These are phyloP conservation scores for Triplophysa bombifrons DNA, from an alignment of 2,797 vertebrate genomes.

Conservation along the genomic window DNA sequence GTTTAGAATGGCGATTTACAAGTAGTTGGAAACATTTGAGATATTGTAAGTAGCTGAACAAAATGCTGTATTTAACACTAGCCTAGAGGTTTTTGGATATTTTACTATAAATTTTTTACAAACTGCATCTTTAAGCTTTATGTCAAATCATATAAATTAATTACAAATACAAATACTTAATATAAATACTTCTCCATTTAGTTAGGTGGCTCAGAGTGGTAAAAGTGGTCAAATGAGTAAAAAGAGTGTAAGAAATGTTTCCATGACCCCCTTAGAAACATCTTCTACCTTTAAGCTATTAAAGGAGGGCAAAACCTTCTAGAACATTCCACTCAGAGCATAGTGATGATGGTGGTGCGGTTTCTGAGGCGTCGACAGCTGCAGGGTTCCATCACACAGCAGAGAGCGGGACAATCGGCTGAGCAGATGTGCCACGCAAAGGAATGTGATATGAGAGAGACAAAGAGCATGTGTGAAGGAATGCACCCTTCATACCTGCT, in stretches of 20 bases:
- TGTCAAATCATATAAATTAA: background rate
- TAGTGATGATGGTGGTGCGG: slow-evolving; percentile 9
- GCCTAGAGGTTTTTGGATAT: no score
- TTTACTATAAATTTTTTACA: no score
- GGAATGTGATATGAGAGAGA: slow-evolving; percentile 22
- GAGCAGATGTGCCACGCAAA: slow-evolving; percentile 43
- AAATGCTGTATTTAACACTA: no score
- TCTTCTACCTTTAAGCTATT: slow-evolving; percentile 34
- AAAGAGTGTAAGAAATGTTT: background rate
- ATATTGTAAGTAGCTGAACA: no score
- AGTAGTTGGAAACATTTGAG: no score
- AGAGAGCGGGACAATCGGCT: slow-evolving; percentile 22
- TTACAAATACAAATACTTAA: background rate
- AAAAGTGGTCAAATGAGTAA: background rate
- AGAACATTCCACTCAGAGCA: slow-evolving; percentile 50
- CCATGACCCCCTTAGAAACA: background rate
- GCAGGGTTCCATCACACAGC: slow-evolving; percentile 21
- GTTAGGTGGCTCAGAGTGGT: background rate
- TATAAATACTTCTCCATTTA: background rate
- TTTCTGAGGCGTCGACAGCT: slow-evolving; percentile 43
- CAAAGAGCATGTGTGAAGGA: background rate
- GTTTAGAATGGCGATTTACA: no score
- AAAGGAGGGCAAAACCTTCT: slow-evolving; percentile 44
- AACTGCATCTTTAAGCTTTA: no score
- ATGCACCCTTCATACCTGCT: slow-evolving; percentile 79